A percentile compares a stretch with the other conserved stretches of the same genome.
Conservation (phyloP, 2,888 invertebrate genomes). For the Drosophila pseudotalamancana region DNA sequence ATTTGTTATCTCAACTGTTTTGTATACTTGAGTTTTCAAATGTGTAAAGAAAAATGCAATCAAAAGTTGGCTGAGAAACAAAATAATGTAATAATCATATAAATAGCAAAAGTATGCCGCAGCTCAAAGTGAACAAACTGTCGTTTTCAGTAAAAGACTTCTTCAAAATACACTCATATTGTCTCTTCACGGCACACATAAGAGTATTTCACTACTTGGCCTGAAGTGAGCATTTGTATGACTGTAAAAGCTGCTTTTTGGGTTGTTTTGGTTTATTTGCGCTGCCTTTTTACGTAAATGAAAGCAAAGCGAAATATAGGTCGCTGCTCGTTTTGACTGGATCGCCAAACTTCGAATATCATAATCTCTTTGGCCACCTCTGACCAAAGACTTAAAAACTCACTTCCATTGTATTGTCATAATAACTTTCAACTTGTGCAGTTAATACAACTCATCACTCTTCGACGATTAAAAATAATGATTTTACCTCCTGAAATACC, state of each 20-base stretch:
- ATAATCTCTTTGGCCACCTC: constrained; percentile 41
- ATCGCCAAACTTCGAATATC: constrained; percentile 31
- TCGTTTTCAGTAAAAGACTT: constrained; percentile 58
- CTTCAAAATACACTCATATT: constrained; percentile 74
- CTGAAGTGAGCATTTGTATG: constrained; percentile 59
- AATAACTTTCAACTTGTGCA: not conserved
- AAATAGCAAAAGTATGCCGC: constrained; percentile 39
- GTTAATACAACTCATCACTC: not conserved
- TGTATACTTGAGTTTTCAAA: not conserved
- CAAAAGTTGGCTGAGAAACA: not conserved
- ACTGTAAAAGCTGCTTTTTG: constrained; percentile 60
- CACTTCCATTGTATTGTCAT: not conserved
- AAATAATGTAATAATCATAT: constrained; percentile 14
- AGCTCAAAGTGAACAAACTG: constrained; percentile 33
- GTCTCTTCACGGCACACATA: constrained; percentile 61
- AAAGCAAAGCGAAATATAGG: constrained; percentile 73
- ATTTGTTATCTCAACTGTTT: not conserved
- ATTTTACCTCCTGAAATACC: not conserved
- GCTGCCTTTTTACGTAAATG: constrained; percentile 63
- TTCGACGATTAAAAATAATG: not conserved
- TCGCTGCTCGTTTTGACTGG: constrained; percentile 52
- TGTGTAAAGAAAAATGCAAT: constrained; percentile 5
- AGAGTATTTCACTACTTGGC: constrained; percentile 73
- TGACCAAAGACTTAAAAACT: not conserved
- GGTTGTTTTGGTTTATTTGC: constrained; percentile 53